Evolutionary conservation across 92 coral and sea anemone genomes (phyloP), one percentile per base, ranked within the genome.

Genomic region (Parazoanthus swiftii): DNA sequence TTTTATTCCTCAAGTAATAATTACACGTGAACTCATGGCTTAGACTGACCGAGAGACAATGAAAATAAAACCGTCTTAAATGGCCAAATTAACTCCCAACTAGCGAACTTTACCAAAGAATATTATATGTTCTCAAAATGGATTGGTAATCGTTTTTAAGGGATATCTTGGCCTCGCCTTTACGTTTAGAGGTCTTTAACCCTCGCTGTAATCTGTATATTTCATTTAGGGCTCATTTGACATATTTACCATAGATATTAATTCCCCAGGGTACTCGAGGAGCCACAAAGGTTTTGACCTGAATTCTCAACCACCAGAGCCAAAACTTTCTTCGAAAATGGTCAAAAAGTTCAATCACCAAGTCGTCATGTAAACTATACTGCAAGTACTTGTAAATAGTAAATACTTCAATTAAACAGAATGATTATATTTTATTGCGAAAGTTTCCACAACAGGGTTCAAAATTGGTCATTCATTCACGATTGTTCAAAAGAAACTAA

Each of bases 1-100:
- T 3, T 80, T 80, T 73, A 80, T 58, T 80, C n/a, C n/a, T 4
- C 48, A 80, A 80, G 72, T 29, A 43, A 80, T 63, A 63, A 63
- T 63, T 63, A 63, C 70, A 63, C 2, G 76, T 26, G 76, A 33
- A 33, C 76, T 33, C 44, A 38, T 37, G 42, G 79, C 50, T 14
- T 50, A 21, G 18, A 54, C 59, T 11, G 59, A 54, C 59, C 2
- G 16, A 54, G 18, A 54, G 48, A 35, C 79, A 74, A 37, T 36
- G 14, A 76, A 76, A 42, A 76, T 14, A n/a, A 16, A 76, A 76
- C 43, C 79, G 33, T 76, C 1, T 5, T 74, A 48, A 74, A 74
- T 16, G 48, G 79, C 79, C 48, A 21, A 74, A 74, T 29, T 74
- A 74, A 42, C 44, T 74, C 79, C 44, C 79, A 46, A 15, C 14